These are phyloP conservation scores for Patagioenas fasciata DNA, from an alignment of 2,113 vertebrate species.

Conservation along the genomic window DNA sequence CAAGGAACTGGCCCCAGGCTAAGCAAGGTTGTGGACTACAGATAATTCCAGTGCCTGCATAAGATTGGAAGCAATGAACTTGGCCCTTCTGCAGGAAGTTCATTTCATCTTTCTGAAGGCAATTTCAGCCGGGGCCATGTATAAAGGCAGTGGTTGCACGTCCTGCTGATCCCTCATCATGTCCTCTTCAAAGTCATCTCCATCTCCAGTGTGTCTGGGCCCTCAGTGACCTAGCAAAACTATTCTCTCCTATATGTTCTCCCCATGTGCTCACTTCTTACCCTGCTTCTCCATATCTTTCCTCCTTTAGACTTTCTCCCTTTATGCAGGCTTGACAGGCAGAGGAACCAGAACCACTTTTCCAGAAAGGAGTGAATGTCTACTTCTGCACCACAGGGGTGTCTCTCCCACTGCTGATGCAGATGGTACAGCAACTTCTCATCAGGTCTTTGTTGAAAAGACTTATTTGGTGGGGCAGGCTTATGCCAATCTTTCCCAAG, in stretches of 20 bases:
- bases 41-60: not conserved
- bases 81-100: not conserved
- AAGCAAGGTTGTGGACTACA: not conserved
- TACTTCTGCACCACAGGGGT: not conserved
- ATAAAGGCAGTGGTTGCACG: not conserved
- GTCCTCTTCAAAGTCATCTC: not conserved
- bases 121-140: not conserved
- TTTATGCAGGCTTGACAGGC: not conserved
- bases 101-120: not conserved
- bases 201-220: not conserved
- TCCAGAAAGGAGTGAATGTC: not conserved
- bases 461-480: not conserved
- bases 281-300: not conserved
- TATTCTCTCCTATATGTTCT: not conserved
- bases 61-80: not conserved
- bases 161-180: not conserved
- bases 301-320: not conserved
- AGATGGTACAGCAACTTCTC: not conserved
- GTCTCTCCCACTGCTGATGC: not conserved
- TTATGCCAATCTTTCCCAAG: not conserved
- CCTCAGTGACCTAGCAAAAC: not conserved
- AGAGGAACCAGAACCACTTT: not conserved
- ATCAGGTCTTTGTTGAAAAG: not conserved
- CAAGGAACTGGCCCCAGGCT: not conserved
- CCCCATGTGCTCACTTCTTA: not conserved